A percentile compares a stretch with the other conserved stretches of the same genome.
These are phyloP conservation scores for Selene dorsalis DNA, from an alignment of 2,797 vertebrate genomes.

Conservation along the genomic window DNA sequence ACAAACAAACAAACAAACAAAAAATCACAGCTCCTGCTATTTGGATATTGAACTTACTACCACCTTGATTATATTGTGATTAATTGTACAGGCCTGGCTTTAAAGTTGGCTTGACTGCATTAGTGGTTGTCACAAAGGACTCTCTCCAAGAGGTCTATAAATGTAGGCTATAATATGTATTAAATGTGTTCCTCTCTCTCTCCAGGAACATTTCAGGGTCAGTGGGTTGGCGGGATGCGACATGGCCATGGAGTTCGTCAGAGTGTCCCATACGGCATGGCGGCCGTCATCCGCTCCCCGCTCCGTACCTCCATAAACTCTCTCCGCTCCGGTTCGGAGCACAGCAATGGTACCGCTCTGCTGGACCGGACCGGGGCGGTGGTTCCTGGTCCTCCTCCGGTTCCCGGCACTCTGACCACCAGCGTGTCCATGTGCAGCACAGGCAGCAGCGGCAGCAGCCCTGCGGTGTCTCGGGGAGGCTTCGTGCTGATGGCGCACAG, in stretches of 20 bases:
- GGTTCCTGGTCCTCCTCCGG: conserved; percentile 72
- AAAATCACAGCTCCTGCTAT: no score
- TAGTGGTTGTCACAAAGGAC: no score
- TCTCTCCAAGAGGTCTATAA: not conserved
- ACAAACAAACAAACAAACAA: no score
- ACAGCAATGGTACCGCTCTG: conserved; percentile 95
- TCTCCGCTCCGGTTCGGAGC: conserved; percentile 93
- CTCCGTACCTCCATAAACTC: conserved; percentile 99
- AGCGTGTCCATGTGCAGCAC: conserved; percentile 86
- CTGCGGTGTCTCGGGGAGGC: conserved; percentile 94
- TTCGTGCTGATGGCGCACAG: conserved; percentile 97
- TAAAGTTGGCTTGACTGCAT: no score
- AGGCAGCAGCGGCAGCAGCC: conserved; percentile 88
- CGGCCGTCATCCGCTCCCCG: conserved; percentile 97
- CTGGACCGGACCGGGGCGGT: conserved; percentile 86
- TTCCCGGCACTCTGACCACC: conserved; percentile 77
- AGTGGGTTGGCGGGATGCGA: conserved; percentile 97
- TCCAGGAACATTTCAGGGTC: conserved; percentile 97
- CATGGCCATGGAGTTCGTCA: conserved; percentile 97
- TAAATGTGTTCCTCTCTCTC: conserved; percentile 13
- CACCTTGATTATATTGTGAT: no score
- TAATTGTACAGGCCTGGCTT: no score
- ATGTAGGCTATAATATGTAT: not conserved
- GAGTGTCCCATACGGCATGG: conserved; percentile 99
- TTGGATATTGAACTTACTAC: no score